A percentile compares a stretch with the other conserved stretches of the same genome.
Conservation (phyloP, 2,888 invertebrate species). For the Chesias legatella region DNA sequence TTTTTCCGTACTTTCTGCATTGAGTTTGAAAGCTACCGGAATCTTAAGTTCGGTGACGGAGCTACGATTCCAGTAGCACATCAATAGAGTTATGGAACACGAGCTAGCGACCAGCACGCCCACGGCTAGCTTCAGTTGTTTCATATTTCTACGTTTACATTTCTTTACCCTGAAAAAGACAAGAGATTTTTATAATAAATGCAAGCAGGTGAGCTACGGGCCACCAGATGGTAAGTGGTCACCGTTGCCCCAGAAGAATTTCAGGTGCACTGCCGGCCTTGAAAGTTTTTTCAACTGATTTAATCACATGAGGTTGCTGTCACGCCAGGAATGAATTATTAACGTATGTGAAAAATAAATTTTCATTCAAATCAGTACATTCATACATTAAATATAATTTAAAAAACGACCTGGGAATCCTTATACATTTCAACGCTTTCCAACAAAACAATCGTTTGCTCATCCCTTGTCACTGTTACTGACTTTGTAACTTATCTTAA, state of each 20-base stretch:
- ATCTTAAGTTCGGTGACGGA: slow-evolving; percentile 9
- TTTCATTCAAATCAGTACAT: no score
- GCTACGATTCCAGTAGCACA: slow-evolving; percentile 44
- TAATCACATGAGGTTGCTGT: no score
- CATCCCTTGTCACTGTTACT: slow-evolving; percentile 1
- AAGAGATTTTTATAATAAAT: no score
- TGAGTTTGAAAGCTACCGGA: background rate
- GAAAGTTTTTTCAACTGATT: no score
- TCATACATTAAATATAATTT: no score
- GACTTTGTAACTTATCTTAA: background rate
- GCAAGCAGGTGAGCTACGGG: no score
- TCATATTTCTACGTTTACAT: slow-evolving; percentile 43
- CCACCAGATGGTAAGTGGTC: no score
- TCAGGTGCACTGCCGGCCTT: no score
- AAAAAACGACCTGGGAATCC: slow-evolving; percentile 38
- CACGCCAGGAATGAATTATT: no score
- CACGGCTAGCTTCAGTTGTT: slow-evolving; percentile 42
- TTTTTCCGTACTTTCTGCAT: slow-evolving; percentile 8
- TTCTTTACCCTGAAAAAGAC: slow-evolving; percentile 48
- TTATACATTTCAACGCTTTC: slow-evolving; percentile 36
- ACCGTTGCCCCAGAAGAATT: no score
- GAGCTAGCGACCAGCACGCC: slow-evolving; percentile 31
- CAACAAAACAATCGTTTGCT: slow-evolving; percentile 21
- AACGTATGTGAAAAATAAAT: no score
- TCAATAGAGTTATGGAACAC: slow-evolving; percentile 39